Evolutionary conservation across 2,113 vertebrate genomes (phyloP), one percentile per base, ranked within the genome.

Genomic region (Mixornis gularis): DNA sequence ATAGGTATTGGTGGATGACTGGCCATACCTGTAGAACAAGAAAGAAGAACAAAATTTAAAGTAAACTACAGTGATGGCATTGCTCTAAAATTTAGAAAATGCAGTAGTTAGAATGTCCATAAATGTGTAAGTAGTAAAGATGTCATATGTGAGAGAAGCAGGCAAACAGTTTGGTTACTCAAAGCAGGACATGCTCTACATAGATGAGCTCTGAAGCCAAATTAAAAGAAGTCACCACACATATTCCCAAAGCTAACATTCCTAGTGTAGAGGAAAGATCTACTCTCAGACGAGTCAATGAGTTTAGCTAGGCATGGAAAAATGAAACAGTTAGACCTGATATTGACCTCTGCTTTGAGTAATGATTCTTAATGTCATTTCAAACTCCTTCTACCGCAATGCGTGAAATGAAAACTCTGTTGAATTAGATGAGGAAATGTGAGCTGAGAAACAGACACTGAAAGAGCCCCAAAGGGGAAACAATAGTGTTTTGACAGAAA

Each of bases 1-100:
- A 99, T 98, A 43, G 99, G 98, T 96, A 99, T 99, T 58, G 99
- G 99, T 81, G 99, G 99, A 87, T 99, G 99, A 95, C 97, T 99
- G 56, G 98, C 98, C 99, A 99, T 99, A 96, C 99, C 99, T 99
- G 97, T 95, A 93, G 80, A 97, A 97, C 84, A 96, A 84, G 97
- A n/a, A 85, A 83, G 93, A 88, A 72, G 91, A 79, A 94, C 7
- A 89, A 36, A 51, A 79, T 96, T 95, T 95, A 94, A 94, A 94
- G 71, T 66, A 58, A 92, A 82, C n/a, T 70, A 89, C 59, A 92
- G 29, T 55, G 80, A 46, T 24, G 8, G 6, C 38, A 91, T 32
- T 3, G 3, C 48, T 92, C 34, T 73, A 91, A 95, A 96, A 94
- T 89, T 95, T 59, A 96, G 90, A 97, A 92, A 97, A 97, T 91